These are phyloP conservation scores for Sweltsa coloradensis DNA, from an alignment of 1,140 invertebrate genomes.

Conservation along the genomic window DNA sequence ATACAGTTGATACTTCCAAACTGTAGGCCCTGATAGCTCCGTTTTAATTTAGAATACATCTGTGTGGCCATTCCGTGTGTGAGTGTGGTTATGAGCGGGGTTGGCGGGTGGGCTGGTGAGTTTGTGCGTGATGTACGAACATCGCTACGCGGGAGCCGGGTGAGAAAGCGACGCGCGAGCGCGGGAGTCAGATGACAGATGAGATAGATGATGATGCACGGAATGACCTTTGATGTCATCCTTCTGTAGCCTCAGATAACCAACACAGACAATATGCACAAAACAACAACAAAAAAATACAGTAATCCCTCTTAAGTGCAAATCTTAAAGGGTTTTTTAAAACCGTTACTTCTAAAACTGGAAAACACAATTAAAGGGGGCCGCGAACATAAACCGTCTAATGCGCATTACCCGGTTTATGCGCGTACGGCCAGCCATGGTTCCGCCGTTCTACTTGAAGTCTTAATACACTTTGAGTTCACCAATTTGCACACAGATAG, in stretches of 20 bases:
- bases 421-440: no score
- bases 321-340: no score
- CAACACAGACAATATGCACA: constrained; percentile 6
- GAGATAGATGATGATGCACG: constrained; percentile 8
- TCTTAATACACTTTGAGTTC: no score
- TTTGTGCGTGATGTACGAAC: background rate
- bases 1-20: constrained; percentile 11
- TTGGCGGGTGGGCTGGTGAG: background rate
- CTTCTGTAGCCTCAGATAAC: no score
- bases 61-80: background rate
- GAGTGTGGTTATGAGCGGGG: constrained; percentile 5
- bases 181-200: constrained; percentile 1
- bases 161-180: background rate
- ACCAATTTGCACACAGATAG: no score
- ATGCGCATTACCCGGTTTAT: no score
- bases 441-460: no score
- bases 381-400: no score
- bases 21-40: constrained; percentile 17
- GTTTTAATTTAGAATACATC: constrained; percentile 15
- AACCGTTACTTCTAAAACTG: no score
- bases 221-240: constrained; percentile 8
- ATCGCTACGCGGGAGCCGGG: background rate
- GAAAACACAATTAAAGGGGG: no score
- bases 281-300: background rate
- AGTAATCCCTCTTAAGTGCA: background rate